Conservation (phyloP, 1,140 invertebrate genomes). For the Papilio helenus region DNA sequence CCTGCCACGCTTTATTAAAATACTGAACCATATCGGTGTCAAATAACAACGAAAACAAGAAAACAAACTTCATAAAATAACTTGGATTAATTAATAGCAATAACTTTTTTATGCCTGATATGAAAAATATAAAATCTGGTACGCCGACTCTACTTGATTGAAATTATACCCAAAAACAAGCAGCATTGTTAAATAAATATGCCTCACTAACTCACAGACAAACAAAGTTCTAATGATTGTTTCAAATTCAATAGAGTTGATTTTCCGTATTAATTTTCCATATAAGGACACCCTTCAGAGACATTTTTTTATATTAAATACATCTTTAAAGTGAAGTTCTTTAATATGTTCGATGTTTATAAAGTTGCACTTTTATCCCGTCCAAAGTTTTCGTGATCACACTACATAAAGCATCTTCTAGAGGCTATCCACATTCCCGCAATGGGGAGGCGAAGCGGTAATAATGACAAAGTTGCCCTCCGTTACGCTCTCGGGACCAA, state of each 20-base stretch:
- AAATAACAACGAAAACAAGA: background rate
- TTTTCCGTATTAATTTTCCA: no score
- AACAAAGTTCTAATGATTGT: no score
- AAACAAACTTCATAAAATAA: background rate
- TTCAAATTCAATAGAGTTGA: no score
- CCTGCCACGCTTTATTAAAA: slow-evolving; percentile 28
- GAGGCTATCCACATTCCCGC: slow-evolving; percentile 37
- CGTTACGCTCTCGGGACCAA: slow-evolving; percentile 13
- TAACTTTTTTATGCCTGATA: no score
- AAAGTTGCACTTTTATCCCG: background rate
- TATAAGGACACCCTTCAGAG: no score
- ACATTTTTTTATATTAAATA: no score
- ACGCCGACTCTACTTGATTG: no score
- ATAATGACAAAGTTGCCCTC: slow-evolving; percentile 40
- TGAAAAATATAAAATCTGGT: no score
- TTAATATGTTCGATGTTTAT: background rate
- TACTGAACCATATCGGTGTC: background rate
- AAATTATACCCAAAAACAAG: no score
- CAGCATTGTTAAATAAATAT: no score
- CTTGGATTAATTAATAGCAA: background rate
- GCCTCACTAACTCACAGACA: no score
- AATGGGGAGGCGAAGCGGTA: slow-evolving; percentile 16
- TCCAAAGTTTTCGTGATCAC: slow-evolving; percentile 38
- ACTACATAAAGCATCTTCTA: slow-evolving; percentile 31
- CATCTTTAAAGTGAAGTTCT: no score